Base-by-base conservation (phyloP, 2,888 invertebrate genomes). In the Eupelmus urozonus region DNA sequence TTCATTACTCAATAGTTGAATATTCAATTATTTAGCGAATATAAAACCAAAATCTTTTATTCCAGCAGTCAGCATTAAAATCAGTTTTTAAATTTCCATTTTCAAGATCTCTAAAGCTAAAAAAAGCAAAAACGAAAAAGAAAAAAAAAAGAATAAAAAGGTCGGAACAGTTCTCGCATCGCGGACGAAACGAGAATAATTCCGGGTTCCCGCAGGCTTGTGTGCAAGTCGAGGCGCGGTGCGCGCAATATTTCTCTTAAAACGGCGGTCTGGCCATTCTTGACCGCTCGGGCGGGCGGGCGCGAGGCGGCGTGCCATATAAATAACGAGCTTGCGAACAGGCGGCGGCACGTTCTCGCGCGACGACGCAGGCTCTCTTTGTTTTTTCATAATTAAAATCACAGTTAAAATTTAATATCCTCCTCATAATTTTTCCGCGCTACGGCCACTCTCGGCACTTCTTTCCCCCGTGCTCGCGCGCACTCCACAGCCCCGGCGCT, bases 341-440 rank as follows among this genome's bases (percentile, higher is more conserved):
- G 11, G 29, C 55, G 40, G 40, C 23, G 16, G 55, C 23, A 40
- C 55, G 55, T 69, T 23, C 60, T n/a, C 23, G 0, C 5, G 23
- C 42, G 7, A 27, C 23, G 23, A 7, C 13, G 45, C 16, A 7
- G 45, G 4, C 45, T 25, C 42, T 81, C 82, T 83, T 84, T 84
- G 82, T 81, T 85, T 84, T 85, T 80, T 74, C 82, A 83, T 85
- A 87, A 86, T 87, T 85, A 87, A 86, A 88, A 85, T 85, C 84
- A 81, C 82, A 84, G 85, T 82, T 83, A 84, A 86, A 87, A 87
- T 87, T 85, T 86, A 87, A 87, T 87, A 85, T 85, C 82, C 76
- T 77, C 81, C 82, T 82, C 84, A 82, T 85, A 85, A 86, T 85
- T 86, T 86, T 85, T 82, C 82, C 78, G 79, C 79, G 62, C 80